These are phyloP conservation scores for Numenius arquata DNA, from an alignment of 2,113 vertebrate species.

Conservation along the genomic window DNA sequence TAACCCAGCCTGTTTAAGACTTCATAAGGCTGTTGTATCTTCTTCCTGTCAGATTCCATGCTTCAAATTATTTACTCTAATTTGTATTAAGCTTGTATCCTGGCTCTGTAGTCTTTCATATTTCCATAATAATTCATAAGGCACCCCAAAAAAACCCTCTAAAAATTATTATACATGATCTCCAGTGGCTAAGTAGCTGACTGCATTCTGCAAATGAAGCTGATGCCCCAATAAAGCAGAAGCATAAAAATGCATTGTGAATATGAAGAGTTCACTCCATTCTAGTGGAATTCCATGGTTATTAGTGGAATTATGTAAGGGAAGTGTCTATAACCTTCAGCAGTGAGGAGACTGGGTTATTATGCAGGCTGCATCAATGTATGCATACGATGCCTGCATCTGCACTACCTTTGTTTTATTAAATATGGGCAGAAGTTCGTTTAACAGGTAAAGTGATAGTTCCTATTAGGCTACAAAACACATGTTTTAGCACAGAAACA, in stretches of 20 bases:
- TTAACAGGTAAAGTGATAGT: not conserved
- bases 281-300: not conserved
- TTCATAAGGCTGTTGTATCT: not conserved
- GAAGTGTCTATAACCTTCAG: not conserved
- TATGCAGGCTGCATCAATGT: not conserved
- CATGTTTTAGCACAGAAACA: not conserved
- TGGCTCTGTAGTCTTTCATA: not conserved
- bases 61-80: not conserved
- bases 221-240: not conserved
- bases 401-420: not conserved
- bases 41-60: not conserved
- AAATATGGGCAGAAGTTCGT: not conserved
- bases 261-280: not conserved
- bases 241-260: not conserved
- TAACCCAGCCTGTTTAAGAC: not conserved
- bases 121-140: not conserved
- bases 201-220: not conserved
- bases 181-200: not conserved
- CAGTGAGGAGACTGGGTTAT: not conserved
- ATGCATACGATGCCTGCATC: not conserved
- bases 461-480: not conserved
- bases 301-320: not conserved
- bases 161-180: not conserved
- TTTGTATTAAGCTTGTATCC: not conserved
- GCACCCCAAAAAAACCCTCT: not conserved